Evolutionary conservation across 2,888 invertebrate species (phyloP).

Genomic region (Dicyrtomina minuta): DNA sequence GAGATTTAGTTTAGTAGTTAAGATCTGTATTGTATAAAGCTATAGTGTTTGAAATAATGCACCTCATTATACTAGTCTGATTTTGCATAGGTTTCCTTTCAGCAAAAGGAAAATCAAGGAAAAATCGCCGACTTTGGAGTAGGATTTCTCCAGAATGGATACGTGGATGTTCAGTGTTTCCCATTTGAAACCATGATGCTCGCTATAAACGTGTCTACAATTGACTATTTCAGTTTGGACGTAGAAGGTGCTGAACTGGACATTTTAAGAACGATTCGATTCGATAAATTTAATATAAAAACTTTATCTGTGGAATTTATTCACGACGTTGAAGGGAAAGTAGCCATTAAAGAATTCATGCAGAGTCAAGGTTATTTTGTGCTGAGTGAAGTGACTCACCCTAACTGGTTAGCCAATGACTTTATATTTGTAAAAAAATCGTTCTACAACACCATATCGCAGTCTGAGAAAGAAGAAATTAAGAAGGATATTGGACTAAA

Average conservation of each 20-base stretch:
- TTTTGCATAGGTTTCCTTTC: constrained; percentile 58
- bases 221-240: constrained; percentile 63
- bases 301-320: constrained; percentile 58
- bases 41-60: too few species aligned
- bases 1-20: too few species aligned
- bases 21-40: too few species aligned
- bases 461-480: constrained; percentile 20
- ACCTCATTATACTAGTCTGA: too few species aligned
- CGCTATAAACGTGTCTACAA: constrained; percentile 59
- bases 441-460: constrained; percentile 32
- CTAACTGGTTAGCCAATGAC: constrained; percentile 60
- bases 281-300: constrained; percentile 59
- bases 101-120: constrained; percentile 58
- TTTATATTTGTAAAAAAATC: constrained; percentile 58
- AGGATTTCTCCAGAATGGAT: constrained; percentile 52
- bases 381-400: constrained; percentile 57
- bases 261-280: constrained; percentile 61
- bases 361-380: constrained; percentile 57
- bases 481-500: constrained; percentile 18
- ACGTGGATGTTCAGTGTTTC: constrained; percentile 60
- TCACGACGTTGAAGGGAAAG: constrained; percentile 57
- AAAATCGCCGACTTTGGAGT: constrained; percentile 55
- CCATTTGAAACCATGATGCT: constrained; percentile 60
- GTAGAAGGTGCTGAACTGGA: constrained; percentile 62
- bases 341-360: constrained; percentile 57